Conservation (phyloP, 2,797 vertebrate species). For the Graptemys geographica region DNA sequence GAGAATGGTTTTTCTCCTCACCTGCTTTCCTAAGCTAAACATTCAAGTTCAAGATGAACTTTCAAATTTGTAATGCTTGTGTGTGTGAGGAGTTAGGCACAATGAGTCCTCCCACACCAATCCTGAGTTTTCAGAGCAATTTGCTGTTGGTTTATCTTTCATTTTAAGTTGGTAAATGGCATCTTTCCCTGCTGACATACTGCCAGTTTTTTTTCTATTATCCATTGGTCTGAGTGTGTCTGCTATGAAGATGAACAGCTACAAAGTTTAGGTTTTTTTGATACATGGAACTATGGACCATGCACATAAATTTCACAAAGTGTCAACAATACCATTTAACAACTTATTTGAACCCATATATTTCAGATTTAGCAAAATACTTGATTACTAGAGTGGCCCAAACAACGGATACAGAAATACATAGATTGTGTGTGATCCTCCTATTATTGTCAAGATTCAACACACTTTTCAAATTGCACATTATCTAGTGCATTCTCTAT, state of each 20-base stretch:
- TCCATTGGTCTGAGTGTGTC: conserved; percentile 25
- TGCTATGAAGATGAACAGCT: conserved; percentile 35
- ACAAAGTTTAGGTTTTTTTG: conserved; percentile 39
- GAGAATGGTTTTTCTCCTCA: background rate
- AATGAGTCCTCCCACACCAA: background rate
- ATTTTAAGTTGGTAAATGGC: conserved; percentile 37
- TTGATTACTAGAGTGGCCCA: background rate
- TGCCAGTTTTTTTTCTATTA: conserved; percentile 34
- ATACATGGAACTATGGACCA: background rate
- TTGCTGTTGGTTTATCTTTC: conserved; percentile 29
- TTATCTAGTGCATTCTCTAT: background rate
- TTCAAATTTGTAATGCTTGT: background rate
- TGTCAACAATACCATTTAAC: background rate
- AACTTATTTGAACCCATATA: background rate
- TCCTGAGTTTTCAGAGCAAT: conserved; percentile 19
- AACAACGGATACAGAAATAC: background rate
- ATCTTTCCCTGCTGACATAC: conserved; percentile 25
- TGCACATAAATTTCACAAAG: conserved; percentile 14
- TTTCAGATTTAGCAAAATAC: background rate
- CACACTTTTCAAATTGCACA: background rate
- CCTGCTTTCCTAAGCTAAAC: background rate
- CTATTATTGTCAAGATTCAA: background rate
- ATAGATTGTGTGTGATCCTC: fast-evolving
- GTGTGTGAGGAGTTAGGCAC: background rate
- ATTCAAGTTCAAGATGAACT: background rate